phyloP scores from a whole-genome alignment of 2,888 invertebrate species.

The Nomada fabriciana region DNA sequence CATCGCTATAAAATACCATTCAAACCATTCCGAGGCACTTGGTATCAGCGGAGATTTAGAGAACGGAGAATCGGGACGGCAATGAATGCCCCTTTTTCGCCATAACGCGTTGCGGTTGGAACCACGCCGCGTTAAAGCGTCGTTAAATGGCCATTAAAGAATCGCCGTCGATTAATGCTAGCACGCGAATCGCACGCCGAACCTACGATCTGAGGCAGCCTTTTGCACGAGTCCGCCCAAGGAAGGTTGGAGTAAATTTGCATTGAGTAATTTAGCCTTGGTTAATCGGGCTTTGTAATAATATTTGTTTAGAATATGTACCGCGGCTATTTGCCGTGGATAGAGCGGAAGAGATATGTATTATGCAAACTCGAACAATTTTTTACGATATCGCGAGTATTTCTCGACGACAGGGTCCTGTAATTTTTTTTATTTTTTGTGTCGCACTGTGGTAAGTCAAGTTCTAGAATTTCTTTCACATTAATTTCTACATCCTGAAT shows the following conservation, averaged over 20 bases:
- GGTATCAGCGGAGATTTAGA: conserved; percentile 20
- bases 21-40: conserved; percentile 10
- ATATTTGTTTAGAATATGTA: too few species aligned
- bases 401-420: too few species aligned
- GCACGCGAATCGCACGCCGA: conserved; percentile 58
- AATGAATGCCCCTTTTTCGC: conserved; percentile 46
- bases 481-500: not conserved
- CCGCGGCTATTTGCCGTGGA: not conserved
- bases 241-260: not conserved
- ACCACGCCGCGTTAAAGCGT: conserved; percentile 71
- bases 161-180: conserved; percentile 71
- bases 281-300: not conserved
- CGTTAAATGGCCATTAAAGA: conserved; percentile 74
- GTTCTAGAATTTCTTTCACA: too few species aligned
- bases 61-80: conserved; percentile 23
- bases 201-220: conserved; percentile 21
- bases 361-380: not conserved
- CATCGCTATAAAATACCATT: conserved; percentile 30
- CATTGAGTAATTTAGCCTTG: not conserved
- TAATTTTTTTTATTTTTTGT: too few species aligned
- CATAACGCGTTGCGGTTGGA: conserved; percentile 42
- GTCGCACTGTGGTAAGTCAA: too few species aligned
- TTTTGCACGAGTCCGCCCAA: conserved; percentile 10
- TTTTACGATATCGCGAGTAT: too few species aligned
- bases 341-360: not conserved